Conservation (phyloP, 2,888 invertebrate genomes). For the Chymomyza caudatula region DNA sequence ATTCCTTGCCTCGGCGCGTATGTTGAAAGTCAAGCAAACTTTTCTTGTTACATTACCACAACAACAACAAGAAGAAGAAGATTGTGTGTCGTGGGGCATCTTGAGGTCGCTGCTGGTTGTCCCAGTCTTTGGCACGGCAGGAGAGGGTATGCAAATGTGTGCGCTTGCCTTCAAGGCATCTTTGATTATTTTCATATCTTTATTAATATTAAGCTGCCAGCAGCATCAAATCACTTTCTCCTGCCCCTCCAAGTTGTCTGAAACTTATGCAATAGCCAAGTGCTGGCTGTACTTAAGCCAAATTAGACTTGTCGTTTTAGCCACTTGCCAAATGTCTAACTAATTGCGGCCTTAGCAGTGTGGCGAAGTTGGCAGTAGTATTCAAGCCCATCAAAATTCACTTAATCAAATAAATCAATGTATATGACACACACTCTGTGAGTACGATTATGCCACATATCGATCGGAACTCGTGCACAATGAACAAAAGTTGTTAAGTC, state of each 20-base stretch:
- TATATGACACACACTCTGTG: neutral
- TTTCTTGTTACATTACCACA: slow-evolving; percentile 42
- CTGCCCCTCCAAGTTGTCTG: neutral
- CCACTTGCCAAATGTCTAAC: neutral
- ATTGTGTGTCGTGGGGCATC: neutral
- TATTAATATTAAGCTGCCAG: neutral
- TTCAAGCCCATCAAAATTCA: neutral
- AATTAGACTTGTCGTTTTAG: neutral
- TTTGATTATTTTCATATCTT: neutral
- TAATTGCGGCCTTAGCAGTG: neutral
- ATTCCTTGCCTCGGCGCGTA: slow-evolving; percentile 26
- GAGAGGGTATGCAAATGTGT: neutral
- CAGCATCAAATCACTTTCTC: neutral
- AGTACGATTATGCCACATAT: slow-evolving; percentile 2
- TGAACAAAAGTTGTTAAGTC: slow-evolving; percentile 37
- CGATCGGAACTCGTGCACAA: slow-evolving; percentile 5
- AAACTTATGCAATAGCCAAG: slow-evolving; percentile 6
- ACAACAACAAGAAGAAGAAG: slow-evolving; percentile 21
- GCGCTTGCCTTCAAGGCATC: neutral
- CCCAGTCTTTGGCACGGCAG: no score
- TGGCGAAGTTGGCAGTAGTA: neutral
- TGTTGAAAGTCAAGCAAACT: slow-evolving; percentile 54
- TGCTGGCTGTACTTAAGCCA: slow-evolving; percentile 24
- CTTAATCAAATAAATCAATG: slow-evolving; percentile 6
- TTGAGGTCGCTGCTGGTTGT: neutral